Conservation (phyloP, 2,797 vertebrate species). For the Dryobates pubescens region DNA sequence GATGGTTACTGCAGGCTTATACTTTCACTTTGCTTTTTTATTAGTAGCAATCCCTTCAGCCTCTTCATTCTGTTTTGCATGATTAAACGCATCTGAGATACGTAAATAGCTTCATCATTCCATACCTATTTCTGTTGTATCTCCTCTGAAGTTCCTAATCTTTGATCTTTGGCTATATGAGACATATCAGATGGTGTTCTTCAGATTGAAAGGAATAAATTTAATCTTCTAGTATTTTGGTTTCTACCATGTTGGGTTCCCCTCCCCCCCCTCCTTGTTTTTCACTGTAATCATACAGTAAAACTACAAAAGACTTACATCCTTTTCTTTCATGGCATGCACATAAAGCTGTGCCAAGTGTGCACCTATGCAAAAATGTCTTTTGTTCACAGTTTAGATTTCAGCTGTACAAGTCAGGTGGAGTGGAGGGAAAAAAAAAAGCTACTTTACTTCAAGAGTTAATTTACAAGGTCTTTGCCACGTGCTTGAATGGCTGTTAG, state of each 20-base stretch:
- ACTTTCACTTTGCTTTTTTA: not conserved
- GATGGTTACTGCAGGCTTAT: not conserved
- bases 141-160: conserved; percentile 6
- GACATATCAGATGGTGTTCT: not conserved
- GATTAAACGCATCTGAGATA: not conserved
- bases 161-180: conserved; percentile 22
- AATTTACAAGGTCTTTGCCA: not conserved
- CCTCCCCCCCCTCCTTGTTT: not conserved
- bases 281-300: not conserved
- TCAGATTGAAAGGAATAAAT: not conserved
- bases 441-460: not conserved
- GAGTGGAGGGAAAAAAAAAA: rapidly evolving
- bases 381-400: not conserved
- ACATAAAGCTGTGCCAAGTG: rapidly evolving
- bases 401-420: not conserved
- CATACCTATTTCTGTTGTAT: not conserved
- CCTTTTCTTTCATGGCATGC: not conserved
- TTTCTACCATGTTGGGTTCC: not conserved
- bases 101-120: not conserved
- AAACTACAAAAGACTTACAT: not conserved
- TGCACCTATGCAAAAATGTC: not conserved
- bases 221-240: not conserved
- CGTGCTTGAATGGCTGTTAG: conserved; percentile 18
- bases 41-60: not conserved
- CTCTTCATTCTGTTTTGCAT: not conserved